Evolutionary conservation across 2,888 invertebrate species (phyloP), one percentile per base, ranked within the genome.

Genomic region (Epirrhoe alternata): DNA sequence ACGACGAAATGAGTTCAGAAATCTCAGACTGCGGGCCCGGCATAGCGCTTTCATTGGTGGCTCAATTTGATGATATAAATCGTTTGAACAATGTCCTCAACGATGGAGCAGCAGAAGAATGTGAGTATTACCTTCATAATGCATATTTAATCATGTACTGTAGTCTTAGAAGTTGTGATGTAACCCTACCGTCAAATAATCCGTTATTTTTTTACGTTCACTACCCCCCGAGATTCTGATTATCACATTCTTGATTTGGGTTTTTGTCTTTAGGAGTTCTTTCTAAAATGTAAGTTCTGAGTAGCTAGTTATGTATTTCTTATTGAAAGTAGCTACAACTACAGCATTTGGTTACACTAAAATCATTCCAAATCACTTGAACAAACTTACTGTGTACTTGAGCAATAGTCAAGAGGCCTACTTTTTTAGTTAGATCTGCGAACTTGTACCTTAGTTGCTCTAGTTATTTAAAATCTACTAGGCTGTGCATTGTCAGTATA

Each of bases 41-140:
- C 73, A 81, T 90, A 42, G 80, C 88, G 63, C 87, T 96, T 59
- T 96, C 96, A 2, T 86, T 95, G 64, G 92, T 96, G 70, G 96
- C 96, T 16, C 95, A 95, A 77, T 96, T 95, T 83, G 96, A 96
- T 83, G 96, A 96, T 87, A 89, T 96, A 74, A 95, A 96, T 80
- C 94, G 96, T 71, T 94, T 95, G 77, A 94, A 95, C 71, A 94
- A 93, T 75, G 94, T 95, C 54, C 89, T 96, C 52, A 94, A 95
- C 64, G 95, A 95, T 76, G 95, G 95, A 76, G 94, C 94, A 1
- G 94, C 95, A 16, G 96, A 96, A 87, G 95, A 96, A 92, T 94
- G 96, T 96, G 85, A 93, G 94, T 88, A 74, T 6, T 47, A 47
- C 12, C 38, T 35, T 35, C 35, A 2, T 35, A 35, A 8, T 35